Conservation (phyloP, 2,113 vertebrate species). For the Ibidorhyncha struthersii region DNA sequence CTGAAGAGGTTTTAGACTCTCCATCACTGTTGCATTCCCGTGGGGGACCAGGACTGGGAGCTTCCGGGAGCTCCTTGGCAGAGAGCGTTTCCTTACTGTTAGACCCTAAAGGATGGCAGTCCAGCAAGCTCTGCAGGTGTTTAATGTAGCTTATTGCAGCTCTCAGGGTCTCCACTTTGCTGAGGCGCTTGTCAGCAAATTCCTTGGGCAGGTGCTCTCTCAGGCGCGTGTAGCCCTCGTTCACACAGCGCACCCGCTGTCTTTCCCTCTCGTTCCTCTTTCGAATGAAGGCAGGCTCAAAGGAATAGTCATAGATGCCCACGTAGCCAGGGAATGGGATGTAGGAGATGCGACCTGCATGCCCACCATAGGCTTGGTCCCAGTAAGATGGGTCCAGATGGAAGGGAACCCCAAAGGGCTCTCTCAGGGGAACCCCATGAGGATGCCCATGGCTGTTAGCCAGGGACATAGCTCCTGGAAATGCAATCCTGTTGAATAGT, state of each 20-base stretch:
- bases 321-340: constrained; percentile 76
- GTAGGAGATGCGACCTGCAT: constrained; percentile 68
- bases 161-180: constrained; percentile 92
- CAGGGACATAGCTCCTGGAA: constrained; percentile 60
- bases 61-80: constrained; percentile 12
- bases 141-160: constrained; percentile 92
- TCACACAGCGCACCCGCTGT: constrained; percentile 91
- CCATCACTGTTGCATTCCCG: constrained; percentile 82
- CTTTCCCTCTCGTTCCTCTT: constrained; percentile 91
- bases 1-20: constrained; percentile 79
- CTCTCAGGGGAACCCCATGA: constrained; percentile 23
- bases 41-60: not conserved
- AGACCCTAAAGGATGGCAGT: constrained; percentile 62
- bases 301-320: constrained; percentile 77
- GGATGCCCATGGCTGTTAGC: constrained; percentile 1
- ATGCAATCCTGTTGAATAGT: constrained; percentile 56
- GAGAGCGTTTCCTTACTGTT: not conserved
- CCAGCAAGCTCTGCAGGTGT: constrained; percentile 87
- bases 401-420: constrained; percentile 70
- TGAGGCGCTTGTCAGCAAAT: constrained; percentile 86
- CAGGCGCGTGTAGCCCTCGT: constrained; percentile 90
- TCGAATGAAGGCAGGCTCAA: constrained; percentile 88
- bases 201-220: constrained; percentile 87
- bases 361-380: constrained; percentile 57
- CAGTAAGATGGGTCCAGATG: constrained; percentile 68